Evolutionary conservation across 2,888 invertebrate species (phyloP).

Genomic region (Cosmorhoe ocellata): DNA sequence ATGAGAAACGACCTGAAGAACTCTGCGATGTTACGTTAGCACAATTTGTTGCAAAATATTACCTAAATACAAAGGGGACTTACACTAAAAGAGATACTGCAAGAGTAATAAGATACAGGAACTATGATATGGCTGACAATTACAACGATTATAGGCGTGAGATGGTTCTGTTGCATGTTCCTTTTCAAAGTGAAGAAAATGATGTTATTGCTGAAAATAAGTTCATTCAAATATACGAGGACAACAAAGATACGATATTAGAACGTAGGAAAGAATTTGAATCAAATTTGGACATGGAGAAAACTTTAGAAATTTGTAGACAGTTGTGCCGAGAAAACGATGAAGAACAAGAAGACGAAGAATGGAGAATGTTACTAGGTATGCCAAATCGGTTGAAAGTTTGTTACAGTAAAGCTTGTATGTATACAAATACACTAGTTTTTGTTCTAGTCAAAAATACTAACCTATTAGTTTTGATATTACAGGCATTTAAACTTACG

Average conservation of each 20-base stretch:
- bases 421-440: too few relatives aligned
- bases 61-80: not conserved
- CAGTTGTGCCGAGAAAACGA: constrained; percentile 32
- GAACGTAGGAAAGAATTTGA: constrained; percentile 38
- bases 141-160: constrained; percentile 51
- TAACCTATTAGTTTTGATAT: too few relatives aligned
- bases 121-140: constrained; percentile 49
- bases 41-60: constrained; percentile 48
- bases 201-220: constrained; percentile 50
- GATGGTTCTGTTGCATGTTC: constrained; percentile 51
- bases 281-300: constrained; percentile 38
- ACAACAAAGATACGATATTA: constrained; percentile 40
- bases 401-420: too few relatives aligned
- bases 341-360: constrained; percentile 22
- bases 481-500: too few relatives aligned
- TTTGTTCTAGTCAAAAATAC: too few relatives aligned
- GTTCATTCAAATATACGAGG: constrained; percentile 41
- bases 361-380: too few relatives aligned
- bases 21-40: constrained; percentile 49
- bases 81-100: not conserved
- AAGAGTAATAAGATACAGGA: constrained; percentile 32
- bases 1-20: constrained; percentile 53
- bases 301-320: constrained; percentile 38
- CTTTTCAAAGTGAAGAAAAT: constrained; percentile 50
- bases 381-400: too few relatives aligned